Percentiles rank a stretch among this genome's conserved stretches.
phyloP scores from a whole-genome alignment of 2,113 vertebrate species.

The Cathartes aura region DNA sequence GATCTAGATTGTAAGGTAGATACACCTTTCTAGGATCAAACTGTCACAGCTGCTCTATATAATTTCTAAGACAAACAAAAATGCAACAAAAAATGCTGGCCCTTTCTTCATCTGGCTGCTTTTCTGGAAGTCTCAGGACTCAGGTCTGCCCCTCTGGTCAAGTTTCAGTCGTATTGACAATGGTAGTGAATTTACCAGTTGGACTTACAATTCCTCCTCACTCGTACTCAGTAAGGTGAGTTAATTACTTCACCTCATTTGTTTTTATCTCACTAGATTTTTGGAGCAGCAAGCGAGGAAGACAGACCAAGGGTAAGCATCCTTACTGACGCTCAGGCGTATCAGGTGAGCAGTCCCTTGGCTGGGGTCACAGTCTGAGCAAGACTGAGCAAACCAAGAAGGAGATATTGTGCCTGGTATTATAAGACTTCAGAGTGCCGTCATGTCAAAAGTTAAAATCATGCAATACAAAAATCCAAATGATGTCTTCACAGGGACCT shows the following conservation, averaged over 20 bases:
- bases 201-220: not conserved
- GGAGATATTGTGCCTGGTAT: not conserved
- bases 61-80: not conserved
- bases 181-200: not conserved
- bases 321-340: not conserved
- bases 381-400: not conserved
- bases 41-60: not conserved
- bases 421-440: not conserved
- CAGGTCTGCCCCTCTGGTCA: not conserved
- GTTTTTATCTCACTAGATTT: not conserved
- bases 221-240: not conserved
- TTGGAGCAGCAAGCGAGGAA: not conserved
- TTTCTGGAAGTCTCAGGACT: not conserved
- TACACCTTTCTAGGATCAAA: not conserved
- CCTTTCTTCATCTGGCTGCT: not conserved
- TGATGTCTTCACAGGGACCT: not conserved
- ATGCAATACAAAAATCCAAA: not conserved
- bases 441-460: not conserved
- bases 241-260: not conserved
- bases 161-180: not conserved
- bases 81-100: not conserved
- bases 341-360: not conserved
- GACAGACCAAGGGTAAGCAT: not conserved
- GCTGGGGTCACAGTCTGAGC: not conserved
- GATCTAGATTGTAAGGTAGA: not conserved